Conservation (phyloP, 1,140 invertebrate genomes). For the Eupristina koningsbergeri region DNA sequence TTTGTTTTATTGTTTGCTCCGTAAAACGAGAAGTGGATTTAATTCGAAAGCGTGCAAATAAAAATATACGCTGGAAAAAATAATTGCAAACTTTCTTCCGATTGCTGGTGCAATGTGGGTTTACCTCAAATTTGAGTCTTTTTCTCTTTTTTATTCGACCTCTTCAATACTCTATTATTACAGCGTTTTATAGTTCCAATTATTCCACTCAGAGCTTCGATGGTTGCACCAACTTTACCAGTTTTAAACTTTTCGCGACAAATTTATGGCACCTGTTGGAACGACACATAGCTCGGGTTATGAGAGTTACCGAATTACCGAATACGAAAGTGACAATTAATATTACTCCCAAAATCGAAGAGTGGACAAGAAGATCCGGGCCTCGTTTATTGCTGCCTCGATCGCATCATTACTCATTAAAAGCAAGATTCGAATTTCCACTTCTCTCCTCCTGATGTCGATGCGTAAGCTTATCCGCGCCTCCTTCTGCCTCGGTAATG, state of each 20-base stretch:
- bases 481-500: background rate
- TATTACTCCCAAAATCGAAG: background rate
- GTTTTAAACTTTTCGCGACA: too few species aligned
- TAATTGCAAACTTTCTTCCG: slow-evolving; percentile 3
- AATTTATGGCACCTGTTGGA: too few species aligned
- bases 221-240: too few species aligned
- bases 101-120: background rate
- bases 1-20: background rate
- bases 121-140: too few species aligned
- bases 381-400: background rate
- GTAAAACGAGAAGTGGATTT: slow-evolving; percentile 1
- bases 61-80: background rate
- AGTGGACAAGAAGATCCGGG: background rate
- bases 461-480: background rate
- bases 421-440: background rate
- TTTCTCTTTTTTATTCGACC: background rate
- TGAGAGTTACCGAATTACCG: background rate
- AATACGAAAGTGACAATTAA: background rate
- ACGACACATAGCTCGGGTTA: background rate
- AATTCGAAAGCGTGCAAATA: background rate
- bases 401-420: background rate
- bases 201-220: too few species aligned
- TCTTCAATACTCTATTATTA: background rate
- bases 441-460: background rate
- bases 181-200: background rate